Base-by-base conservation (phyloP, 1,140 invertebrate genomes). In the Drosophila ironensis region DNA sequence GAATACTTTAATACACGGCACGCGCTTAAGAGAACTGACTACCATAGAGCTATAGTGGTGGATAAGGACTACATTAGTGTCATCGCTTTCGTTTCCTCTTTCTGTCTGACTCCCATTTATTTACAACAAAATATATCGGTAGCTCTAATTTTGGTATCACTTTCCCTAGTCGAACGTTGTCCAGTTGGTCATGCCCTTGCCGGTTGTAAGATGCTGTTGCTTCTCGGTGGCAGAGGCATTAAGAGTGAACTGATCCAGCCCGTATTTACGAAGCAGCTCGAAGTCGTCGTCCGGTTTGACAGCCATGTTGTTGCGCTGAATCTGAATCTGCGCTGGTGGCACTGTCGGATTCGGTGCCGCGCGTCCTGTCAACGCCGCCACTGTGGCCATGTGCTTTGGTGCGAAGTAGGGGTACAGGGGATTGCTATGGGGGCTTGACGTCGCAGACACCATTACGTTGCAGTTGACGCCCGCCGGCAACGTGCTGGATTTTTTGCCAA, bases 391-490 rank as follows among this genome's bases (percentile, higher is more conserved):
- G 54, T 90, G 88, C 50, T 91, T 75, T 7, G 92, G 92, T 20
- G 91, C 88, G 67, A 92, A 93, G 60, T 93, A 93, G 0, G 92
- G 92, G 70, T 93, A 93, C 2, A 93, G 72, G 0, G 93, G 93
- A 73, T 93, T 93, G 51, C 90, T 92, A n/a, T 93, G 51, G 33
- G 25, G 20, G 5, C 56, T 52, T 11, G 53, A 44, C 6, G 37
- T 24, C 5, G n/a, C n/a, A n/a, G n/a, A n/a, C n/a, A 70, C 12
- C 11, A 71, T 56, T 8, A 72, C 59, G 19, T 67, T 91, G 89
- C 87, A 90, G 90, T 56, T 91, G 74, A 91, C 57, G 76, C 88
- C 84, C 78, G 84, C 66, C 76, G 78, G 51, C 90, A 92, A 66
- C 77, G 92, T 68, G 66, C 91, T 91, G 77, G 92, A 89, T 51